phyloP scores from a whole-genome alignment of 1,140 invertebrate species.

The Radopholus similis region DNA sequence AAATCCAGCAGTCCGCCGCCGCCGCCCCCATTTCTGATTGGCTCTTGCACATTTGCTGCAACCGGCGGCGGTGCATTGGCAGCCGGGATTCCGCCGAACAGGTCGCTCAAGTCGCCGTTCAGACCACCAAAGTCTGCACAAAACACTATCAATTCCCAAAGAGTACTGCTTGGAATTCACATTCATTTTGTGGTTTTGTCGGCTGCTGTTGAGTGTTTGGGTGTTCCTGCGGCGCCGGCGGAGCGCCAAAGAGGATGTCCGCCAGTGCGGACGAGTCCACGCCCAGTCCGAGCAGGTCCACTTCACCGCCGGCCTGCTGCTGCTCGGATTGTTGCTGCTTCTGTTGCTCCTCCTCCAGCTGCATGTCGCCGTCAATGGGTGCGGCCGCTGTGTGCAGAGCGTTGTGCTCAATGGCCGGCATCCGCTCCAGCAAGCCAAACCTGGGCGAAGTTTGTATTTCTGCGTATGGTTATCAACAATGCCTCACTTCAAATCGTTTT shows the following conservation, averaged over 20 bases:
- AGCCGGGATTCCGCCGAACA: neutral
- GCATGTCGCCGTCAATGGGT: slow-evolving; percentile 51
- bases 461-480: slow-evolving; percentile 1
- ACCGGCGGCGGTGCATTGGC: neutral
- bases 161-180: neutral
- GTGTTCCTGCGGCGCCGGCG: neutral
- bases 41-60: neutral
- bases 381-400: slow-evolving; percentile 58
- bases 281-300: slow-evolving; percentile 22
- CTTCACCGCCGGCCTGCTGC: neutral
- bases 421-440: slow-evolving; percentile 78
- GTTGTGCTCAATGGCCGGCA: slow-evolving; percentile 72
- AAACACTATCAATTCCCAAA: slow-evolving; percentile 15
- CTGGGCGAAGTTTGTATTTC: slow-evolving; percentile 54
- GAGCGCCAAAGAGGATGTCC: slow-evolving; percentile 8
- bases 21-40: neutral
- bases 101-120: neutral
- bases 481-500: slow-evolving; percentile 35
- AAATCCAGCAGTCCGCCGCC: neutral
- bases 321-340: neutral
- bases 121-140: too few species aligned
- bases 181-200: neutral
- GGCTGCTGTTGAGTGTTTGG: too few species aligned
- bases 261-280: neutral
- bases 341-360: slow-evolving; percentile 1